Evolutionary conservation across 2,113 vertebrate species (phyloP).

Genomic region (Anthoscopus minutus): DNA sequence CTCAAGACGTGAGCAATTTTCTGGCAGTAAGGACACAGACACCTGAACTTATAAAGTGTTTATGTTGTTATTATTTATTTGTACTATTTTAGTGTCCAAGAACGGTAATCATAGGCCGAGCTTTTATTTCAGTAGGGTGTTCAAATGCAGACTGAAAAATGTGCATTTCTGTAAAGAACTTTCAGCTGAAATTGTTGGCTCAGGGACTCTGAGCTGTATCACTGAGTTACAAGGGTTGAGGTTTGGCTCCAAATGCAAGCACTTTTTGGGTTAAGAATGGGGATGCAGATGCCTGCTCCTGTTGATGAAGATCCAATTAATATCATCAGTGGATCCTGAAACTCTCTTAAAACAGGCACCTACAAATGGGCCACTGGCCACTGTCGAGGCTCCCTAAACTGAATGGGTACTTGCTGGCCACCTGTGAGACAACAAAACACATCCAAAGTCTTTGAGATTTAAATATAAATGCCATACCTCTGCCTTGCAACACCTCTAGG

Average conservation of each 20-base stretch:
- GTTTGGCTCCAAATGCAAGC: not conserved
- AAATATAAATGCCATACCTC: not conserved
- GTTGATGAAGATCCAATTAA: not conserved
- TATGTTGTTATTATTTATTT: not conserved
- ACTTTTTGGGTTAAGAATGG: not conserved
- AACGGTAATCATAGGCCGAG: not conserved
- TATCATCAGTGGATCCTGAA: not conserved
- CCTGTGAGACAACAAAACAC: not conserved
- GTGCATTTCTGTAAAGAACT: not conserved
- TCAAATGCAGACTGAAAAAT: slow-evolving; percentile 19
- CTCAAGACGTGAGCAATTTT: not conserved
- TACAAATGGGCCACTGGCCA: not conserved
- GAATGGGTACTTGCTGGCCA: not conserved
- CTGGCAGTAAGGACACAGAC: not conserved
- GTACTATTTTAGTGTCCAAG: not conserved
- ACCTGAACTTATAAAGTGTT: not conserved
- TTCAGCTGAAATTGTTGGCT: not conserved
- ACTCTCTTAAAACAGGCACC: not conserved
- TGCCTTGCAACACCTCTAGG: not conserved
- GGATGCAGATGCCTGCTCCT: not conserved
- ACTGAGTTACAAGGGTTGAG: not conserved
- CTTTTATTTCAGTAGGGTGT: not conserved
- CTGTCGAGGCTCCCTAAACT: fast-evolving
- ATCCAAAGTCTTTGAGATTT: not conserved
- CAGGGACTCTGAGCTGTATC: not conserved